Conservation (phyloP, 2,888 invertebrate genomes). For the Polia nebulosa region DNA sequence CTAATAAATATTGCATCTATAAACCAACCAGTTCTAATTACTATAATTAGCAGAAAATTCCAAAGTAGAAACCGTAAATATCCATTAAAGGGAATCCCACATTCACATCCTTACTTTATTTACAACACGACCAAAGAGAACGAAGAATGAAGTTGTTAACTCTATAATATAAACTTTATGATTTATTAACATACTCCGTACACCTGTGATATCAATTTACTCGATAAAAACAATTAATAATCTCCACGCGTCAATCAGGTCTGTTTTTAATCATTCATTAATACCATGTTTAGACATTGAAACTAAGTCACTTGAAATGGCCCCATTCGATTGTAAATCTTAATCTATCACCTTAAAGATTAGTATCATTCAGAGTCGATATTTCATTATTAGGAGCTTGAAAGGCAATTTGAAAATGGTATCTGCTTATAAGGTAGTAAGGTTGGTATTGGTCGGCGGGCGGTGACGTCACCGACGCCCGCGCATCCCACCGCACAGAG, state of each 20-base stretch:
- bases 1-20: constrained; percentile 29
- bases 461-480: constrained; percentile 82
- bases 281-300: constrained; percentile 66
- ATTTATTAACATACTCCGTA: constrained; percentile 55
- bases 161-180: constrained; percentile 51
- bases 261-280: constrained; percentile 65
- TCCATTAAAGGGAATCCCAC: constrained; percentile 40
- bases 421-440: constrained; percentile 72
- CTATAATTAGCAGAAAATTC: constrained; percentile 41
- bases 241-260: constrained; percentile 63
- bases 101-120: constrained; percentile 31
- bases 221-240: constrained; percentile 58
- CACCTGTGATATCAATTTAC: constrained; percentile 60
- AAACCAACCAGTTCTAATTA: constrained; percentile 36
- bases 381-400: constrained; percentile 48
- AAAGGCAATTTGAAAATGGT: constrained; percentile 70
- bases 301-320: constrained; percentile 59
- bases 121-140: constrained; percentile 20
- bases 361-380: constrained; percentile 35
- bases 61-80: constrained; percentile 29
- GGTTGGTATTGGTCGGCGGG: constrained; percentile 70
- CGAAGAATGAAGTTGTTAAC: constrained; percentile 55
- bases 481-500: constrained; percentile 80
- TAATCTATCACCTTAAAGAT: constrained; percentile 50
- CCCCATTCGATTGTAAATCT: constrained; percentile 44